phyloP scores from a whole-genome alignment of 2,113 vertebrate species.

The Corapipo altera region DNA sequence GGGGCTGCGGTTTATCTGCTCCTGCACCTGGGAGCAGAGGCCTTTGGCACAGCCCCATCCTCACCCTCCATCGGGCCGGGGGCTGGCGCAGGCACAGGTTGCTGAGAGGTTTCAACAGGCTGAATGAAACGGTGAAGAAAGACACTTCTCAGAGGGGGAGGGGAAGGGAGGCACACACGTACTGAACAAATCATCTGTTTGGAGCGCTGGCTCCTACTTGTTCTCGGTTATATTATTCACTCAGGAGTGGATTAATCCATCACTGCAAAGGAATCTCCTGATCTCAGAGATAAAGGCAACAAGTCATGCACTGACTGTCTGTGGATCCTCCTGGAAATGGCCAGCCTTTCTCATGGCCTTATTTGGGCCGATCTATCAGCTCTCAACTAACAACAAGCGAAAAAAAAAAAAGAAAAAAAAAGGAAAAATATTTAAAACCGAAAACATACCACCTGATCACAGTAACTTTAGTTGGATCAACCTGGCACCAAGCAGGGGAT shows the following conservation, averaged over 20 bases:
- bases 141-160: neutral
- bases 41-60: neutral
- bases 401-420: neutral
- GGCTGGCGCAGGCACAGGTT: neutral
- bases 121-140: conserved; percentile 44
- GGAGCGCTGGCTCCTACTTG: conserved; percentile 55
- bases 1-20: neutral
- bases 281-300: conserved; percentile 67
- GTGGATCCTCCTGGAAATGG: conserved; percentile 37
- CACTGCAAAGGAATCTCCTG: conserved; percentile 62
- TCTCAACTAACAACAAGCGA: neutral
- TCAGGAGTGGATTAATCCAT: conserved; percentile 60
- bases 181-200: conserved; percentile 49
- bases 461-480: neutral
- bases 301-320: conserved; percentile 29
- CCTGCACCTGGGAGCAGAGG: neutral
- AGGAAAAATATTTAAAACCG: neutral
- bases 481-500: neutral
- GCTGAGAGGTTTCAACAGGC: neutral
- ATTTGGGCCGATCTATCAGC: conserved; percentile 28
- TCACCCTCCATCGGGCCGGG: rapidly evolving
- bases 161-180: neutral
- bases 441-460: neutral
- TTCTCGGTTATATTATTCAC: conserved; percentile 56
- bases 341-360: conserved; percentile 30